Evolutionary conservation across 2,797 vertebrate species (phyloP), one percentile per base, ranked within the genome.

Genomic region (Tokudaia tokunoshimensis): DNA sequence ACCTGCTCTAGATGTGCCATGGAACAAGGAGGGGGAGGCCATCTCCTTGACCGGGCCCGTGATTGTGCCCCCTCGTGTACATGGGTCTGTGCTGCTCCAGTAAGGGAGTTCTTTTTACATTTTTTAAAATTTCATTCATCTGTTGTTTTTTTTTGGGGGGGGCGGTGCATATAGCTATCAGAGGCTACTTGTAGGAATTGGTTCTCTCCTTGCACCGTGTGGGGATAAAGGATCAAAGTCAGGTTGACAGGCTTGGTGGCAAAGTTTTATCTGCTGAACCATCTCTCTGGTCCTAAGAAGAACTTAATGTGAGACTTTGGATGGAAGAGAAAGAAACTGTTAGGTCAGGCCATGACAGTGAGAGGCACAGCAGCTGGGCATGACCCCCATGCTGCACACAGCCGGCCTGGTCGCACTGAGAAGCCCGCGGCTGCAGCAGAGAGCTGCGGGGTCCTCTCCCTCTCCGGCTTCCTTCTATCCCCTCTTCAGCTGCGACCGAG

Each of bases 301-400:
- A 13, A 67, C 34, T 50, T 70, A 84, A 20, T 57, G 34, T 24
- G 4, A 95, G 79, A n/a, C 92, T 67, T 79, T 14, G 47, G 34
- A n/a, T 80, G 59, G 55, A 22, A 79, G 90, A 95, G 67, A 89
- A 83, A 59, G 61, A 94, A 91, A n/a, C 34, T n/a, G 31, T 87
- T 65, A n/a, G 34, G 5, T 55, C 67, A 47, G 13, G 6, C 65
- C 75, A 9, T 91, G 19, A 29, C 37, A 22, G 3, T 13, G 41
- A 76, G 44, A 78, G 86, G 59, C 63, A 72, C 76, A 76, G 15
- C 13, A 52, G 61, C 67, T 90, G 75, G 17, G 8, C 14, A 4
- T 44, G 29, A 41, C 26, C 12, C n/a, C 29, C 8, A 0, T 31
- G 26, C 52, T 2, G 4, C 41, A 3, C 0, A 47, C 15, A 17